Conservation (phyloP, 2,888 invertebrate species). For the Cetonia aurata region DNA sequence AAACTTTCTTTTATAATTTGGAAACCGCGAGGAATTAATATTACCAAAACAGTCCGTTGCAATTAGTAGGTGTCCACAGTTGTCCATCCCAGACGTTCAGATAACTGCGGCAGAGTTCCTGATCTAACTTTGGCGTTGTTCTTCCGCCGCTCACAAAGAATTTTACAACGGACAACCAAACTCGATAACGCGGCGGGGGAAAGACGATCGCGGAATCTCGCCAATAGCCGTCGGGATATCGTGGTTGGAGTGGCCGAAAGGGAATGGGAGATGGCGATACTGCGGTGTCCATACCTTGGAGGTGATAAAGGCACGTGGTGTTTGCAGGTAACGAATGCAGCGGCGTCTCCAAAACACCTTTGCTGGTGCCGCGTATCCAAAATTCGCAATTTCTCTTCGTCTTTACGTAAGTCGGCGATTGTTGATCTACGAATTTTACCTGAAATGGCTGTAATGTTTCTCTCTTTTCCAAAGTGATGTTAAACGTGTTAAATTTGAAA, state of each 20-base stretch:
- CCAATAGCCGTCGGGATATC: slow-evolving; percentile 68
- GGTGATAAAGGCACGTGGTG: slow-evolving; percentile 89
- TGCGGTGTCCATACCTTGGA: slow-evolving; percentile 76
- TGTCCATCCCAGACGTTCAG: slow-evolving; percentile 91
- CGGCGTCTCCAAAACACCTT: slow-evolving; percentile 86
- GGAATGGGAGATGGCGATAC: slow-evolving; percentile 68
- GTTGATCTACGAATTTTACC: slow-evolving; percentile 86
- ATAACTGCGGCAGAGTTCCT: slow-evolving; percentile 85
- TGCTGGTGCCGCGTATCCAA: slow-evolving; percentile 84
- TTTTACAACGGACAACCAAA: slow-evolving; percentile 89
- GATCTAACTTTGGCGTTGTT: slow-evolving; percentile 75
- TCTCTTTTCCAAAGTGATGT: slow-evolving; percentile 32
- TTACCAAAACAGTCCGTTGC: slow-evolving; percentile 86
- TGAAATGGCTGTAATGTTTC: slow-evolving; percentile 43
- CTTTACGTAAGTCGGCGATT: slow-evolving; percentile 86
- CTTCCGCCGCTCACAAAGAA: slow-evolving; percentile 81
- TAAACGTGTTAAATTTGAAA: neutral
- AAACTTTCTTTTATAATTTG: neutral
- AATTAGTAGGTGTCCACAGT: slow-evolving; percentile 79
- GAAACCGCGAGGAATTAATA: neutral
- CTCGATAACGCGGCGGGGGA: slow-evolving; percentile 78
- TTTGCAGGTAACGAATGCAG: slow-evolving; percentile 88
- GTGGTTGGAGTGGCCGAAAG: slow-evolving; percentile 70
- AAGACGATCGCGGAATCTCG: slow-evolving; percentile 69
- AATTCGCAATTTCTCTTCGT: slow-evolving; percentile 89